Evolutionary conservation across 2,113 vertebrate species (phyloP).

Genomic region (Plestiodon gilberti): DNA sequence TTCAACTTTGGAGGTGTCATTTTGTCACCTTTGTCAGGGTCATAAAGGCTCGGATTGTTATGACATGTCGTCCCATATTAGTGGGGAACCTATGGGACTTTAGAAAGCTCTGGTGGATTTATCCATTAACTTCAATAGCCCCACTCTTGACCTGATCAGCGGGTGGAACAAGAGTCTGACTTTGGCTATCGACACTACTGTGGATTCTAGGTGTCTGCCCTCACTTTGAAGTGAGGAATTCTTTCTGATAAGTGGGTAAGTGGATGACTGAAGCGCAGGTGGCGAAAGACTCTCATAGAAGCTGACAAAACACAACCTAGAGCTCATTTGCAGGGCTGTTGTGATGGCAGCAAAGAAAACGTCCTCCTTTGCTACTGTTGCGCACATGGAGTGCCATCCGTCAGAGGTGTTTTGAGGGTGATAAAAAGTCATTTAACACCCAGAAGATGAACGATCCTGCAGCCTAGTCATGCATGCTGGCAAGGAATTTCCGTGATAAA

Average conservation of each 20-base stretch:
- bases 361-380: not conserved
- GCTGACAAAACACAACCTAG: not conserved
- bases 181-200: not conserved
- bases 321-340: not conserved
- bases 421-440: not conserved
- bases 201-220: not conserved
- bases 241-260: not conserved
- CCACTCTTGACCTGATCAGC: not conserved
- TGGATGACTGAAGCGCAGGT: not conserved
- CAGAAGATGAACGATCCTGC: not conserved
- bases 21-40: not conserved
- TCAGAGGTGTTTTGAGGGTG: not conserved
- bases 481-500: not conserved
- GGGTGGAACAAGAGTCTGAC: not conserved
- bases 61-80: not conserved
- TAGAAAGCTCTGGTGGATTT: not conserved
- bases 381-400: too few species aligned
- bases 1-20: not conserved
- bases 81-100: not conserved
- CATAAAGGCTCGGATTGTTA: not conserved
- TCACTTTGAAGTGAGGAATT: not conserved
- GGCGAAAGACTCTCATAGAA: too few species aligned
- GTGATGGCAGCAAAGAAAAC: not conserved
- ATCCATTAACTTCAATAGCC: not conserved
- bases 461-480: not conserved